phyloP scores from a whole-genome alignment of 2,113 vertebrate genomes.

The Todiramphus chloris region DNA sequence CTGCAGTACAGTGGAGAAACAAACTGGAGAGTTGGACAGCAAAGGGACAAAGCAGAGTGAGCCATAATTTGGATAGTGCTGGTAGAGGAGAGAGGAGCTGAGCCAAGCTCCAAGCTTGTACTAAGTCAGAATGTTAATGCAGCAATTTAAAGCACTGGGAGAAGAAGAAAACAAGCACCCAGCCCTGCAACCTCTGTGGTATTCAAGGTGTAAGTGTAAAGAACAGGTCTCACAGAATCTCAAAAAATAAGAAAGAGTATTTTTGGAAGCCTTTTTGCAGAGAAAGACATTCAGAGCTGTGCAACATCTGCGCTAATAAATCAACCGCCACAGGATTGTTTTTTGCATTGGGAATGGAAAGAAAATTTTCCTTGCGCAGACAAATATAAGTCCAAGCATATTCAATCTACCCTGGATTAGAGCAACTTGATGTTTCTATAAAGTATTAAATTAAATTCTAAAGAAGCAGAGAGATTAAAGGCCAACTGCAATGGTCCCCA shows the following conservation, averaged over 20 bases:
- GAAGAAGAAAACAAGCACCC: background rate
- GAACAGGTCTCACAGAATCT: background rate
- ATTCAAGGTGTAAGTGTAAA: background rate
- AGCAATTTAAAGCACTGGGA: background rate
- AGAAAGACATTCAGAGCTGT: background rate
- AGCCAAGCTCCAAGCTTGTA: background rate
- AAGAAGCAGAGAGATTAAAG: constrained; percentile 46
- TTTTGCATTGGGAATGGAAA: background rate
- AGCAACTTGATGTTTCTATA: background rate
- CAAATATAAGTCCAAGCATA: background rate
- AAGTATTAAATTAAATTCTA: constrained; percentile 44
- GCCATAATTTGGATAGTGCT: background rate
- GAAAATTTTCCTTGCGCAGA: background rate
- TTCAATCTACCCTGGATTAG: background rate
- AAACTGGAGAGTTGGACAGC: background rate
- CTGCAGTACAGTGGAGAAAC: background rate
- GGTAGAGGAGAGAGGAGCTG: background rate
- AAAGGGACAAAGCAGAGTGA: background rate
- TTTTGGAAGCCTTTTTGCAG: background rate
- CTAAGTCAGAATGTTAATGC: background rate
- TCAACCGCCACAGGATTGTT: background rate
- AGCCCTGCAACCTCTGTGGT: background rate
- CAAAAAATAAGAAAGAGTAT: background rate
- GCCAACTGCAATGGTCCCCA: background rate
- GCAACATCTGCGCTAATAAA: background rate